phyloP scores from a whole-genome alignment of 2,113 vertebrate species.

The Geococcyx californianus region DNA sequence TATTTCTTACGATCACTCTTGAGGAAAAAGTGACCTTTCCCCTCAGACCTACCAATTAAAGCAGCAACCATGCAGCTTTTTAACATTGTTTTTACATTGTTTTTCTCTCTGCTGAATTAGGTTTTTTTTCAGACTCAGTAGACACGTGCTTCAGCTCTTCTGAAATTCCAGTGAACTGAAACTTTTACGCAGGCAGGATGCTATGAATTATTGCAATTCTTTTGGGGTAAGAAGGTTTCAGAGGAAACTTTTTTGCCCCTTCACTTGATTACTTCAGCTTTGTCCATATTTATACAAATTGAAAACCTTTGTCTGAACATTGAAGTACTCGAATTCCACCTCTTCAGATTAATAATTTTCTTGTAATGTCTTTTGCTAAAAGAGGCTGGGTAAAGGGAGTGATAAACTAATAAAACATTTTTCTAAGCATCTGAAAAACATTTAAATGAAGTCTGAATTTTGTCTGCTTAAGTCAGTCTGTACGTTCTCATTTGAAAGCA shows the following conservation, averaged over 20 bases:
- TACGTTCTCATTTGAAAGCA: background rate
- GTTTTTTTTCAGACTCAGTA: background rate
- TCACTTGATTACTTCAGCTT: background rate
- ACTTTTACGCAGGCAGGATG: background rate
- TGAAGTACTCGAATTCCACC: background rate
- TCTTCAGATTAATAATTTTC: background rate
- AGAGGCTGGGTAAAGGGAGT: background rate
- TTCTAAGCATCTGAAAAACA: background rate
- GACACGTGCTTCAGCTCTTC: background rate
- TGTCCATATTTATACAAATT: background rate
- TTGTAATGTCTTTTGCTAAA: background rate
- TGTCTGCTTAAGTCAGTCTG: background rate
- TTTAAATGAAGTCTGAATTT: background rate
- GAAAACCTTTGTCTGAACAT: background rate
- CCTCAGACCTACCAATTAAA: background rate
- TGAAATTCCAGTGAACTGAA: background rate
- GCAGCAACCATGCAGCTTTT: background rate
- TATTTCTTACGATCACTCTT: slow-evolving; percentile 3
- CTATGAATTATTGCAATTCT: background rate
- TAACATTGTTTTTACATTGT: background rate
- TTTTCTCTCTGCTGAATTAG: background rate
- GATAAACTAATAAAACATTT: background rate
- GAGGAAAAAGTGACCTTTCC: slow-evolving; percentile 39
- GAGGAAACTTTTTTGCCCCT: background rate
- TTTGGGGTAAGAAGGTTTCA: background rate